Evolutionary conservation across 30 jellyfish, hydroid and myxozoan genomes (phyloP), one percentile per base, ranked within the genome.

Genomic region (Aurelia aurita): DNA sequence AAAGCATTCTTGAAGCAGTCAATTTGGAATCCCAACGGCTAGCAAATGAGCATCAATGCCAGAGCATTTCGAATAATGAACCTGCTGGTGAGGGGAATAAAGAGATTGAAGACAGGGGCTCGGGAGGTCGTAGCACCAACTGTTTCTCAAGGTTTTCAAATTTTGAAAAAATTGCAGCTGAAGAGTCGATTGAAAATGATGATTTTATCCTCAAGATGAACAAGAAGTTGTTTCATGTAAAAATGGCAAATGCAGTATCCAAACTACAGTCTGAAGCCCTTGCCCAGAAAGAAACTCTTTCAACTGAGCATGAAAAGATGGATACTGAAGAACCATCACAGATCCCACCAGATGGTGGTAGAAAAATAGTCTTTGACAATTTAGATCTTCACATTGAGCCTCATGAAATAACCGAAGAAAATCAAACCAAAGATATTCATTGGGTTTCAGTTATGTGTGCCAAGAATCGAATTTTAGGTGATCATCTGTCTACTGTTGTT

Each of bases 391-490:
- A 11, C 82, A 39, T 34, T 5, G 82, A 70, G 82, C 29, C 31
- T 34, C 82, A 70, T 21, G 29, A 70, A 16, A 70, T 70, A 69
- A 70, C 82, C 3, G 82, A 70, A 70, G 82, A 70, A 46, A 39
- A 70, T 70, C 74, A 70, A 70, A 70, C 35, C 5, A 70, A 34
- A 39, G 75, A 70, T 70, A 39, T 39, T 46, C 74, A 70, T 69
- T 70, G 64, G 64, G 74, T 11, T 46, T 34, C 82, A 14, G 66
- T 70, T 15, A 70, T 70, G 82, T 70, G 67, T 70, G n/a, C n/a
- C n/a, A n/a, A n/a, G n/a, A n/a, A n/a, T n/a, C n/a, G n/a, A n/a
- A n/a, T n/a, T n/a, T n/a, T n/a, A n/a, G n/a, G n/a, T n/a, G n/a
- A n/a, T n/a, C n/a, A n/a, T n/a, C n/a, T n/a, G n/a, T n/a, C n/a